Evolutionary conservation across 2,888 invertebrate genomes (phyloP).

Genomic region (Watsonalla binaria): DNA sequence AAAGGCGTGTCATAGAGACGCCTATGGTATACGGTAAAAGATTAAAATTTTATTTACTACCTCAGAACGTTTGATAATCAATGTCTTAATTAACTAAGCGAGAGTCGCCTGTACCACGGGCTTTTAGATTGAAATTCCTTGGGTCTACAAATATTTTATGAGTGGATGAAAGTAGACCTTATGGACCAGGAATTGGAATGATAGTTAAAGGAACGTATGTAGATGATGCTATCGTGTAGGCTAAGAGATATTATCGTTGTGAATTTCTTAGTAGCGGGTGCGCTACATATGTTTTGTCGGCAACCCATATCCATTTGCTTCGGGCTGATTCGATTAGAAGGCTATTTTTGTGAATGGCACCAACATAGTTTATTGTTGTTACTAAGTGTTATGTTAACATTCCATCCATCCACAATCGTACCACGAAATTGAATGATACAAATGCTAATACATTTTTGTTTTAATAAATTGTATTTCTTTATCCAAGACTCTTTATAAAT

Average conservation of each 20-base stretch:
- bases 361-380: slow-evolving; percentile 21
- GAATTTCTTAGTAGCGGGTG: slow-evolving; percentile 51
- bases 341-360: slow-evolving; percentile 47
- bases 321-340: slow-evolving; percentile 59
- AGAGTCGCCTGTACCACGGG: slow-evolving; percentile 49
- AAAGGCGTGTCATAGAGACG: slow-evolving; percentile 70
- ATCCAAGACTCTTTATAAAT: slow-evolving; percentile 48
- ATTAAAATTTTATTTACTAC: slow-evolving; percentile 77
- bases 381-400: slow-evolving; percentile 3
- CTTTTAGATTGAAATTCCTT: slow-evolving; percentile 25
- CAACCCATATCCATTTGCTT: slow-evolving; percentile 68
- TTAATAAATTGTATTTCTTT: slow-evolving; percentile 46
- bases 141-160: slow-evolving; percentile 1
- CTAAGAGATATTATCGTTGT: slow-evolving; percentile 27
- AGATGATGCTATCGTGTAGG: slow-evolving; percentile 10
- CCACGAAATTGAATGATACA: slow-evolving; percentile 34
- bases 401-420: slow-evolving; percentile 6
- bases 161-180: slow-evolving; percentile 17
- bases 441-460: slow-evolving; percentile 45
- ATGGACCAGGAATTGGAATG: slow-evolving; percentile 9
- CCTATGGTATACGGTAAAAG: slow-evolving; percentile 64
- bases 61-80: slow-evolving; percentile 75
- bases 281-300: slow-evolving; percentile 70
- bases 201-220: slow-evolving; percentile 7
- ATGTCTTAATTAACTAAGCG: slow-evolving; percentile 78